phyloP scores from a whole-genome alignment of 2,888 invertebrate genomes.

The Drosophila basisetae region DNA sequence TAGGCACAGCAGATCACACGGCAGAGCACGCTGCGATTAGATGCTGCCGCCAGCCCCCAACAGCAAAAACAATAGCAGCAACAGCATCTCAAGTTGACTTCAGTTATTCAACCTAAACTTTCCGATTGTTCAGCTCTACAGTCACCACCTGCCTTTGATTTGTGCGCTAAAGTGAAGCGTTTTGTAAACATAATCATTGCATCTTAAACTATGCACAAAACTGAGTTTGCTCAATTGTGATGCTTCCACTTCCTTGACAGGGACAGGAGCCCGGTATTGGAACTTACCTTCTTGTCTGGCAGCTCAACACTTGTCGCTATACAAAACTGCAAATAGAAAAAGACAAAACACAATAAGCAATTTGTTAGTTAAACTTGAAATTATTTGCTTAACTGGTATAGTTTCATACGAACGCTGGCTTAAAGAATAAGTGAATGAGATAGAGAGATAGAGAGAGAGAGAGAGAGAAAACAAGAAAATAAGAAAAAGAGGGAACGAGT shows the following conservation, averaged over 20 bases:
- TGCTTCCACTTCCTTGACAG: neutral
- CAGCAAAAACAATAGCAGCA: neutral
- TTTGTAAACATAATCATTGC: conserved; percentile 19
- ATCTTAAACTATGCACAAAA: conserved; percentile 6
- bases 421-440: neutral
- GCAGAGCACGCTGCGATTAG: conserved; percentile 27
- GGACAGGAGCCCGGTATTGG: neutral
- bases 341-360: neutral
- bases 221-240: neutral
- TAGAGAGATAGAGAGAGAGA: neutral
- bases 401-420: neutral
- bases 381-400: conserved; percentile 1
- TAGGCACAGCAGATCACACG: conserved; percentile 39
- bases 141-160: conserved; percentile 54
- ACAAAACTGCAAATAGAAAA: conserved; percentile 41
- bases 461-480: neutral
- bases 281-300: conserved; percentile 50
- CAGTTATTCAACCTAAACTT: conserved; percentile 5
- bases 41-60: conserved; percentile 24
- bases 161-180: conserved; percentile 39
- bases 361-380: conserved; percentile 29
- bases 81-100: conserved; percentile 13
- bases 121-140: conserved; percentile 18
- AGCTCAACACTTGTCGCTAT: conserved; percentile 24
- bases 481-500: neutral